Base-by-base conservation (phyloP, 2,797 vertebrate species). In the Typhlichthys subterraneus region DNA sequence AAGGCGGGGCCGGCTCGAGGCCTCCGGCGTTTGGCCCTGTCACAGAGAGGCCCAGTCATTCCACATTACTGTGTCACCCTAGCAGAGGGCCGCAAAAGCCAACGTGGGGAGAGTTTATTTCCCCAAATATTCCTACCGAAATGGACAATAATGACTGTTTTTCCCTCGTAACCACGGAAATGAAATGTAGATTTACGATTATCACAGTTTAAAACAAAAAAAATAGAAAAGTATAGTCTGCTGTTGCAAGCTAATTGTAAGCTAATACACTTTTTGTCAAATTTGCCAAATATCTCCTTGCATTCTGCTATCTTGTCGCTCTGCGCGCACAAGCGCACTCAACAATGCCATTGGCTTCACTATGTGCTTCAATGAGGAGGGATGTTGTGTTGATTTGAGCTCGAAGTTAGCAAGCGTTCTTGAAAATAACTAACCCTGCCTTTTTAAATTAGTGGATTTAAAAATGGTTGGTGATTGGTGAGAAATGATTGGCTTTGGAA, bases 1-100 rank as follows among this genome's bases (percentile, higher is more conserved):
- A 80, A 76, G 64, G 68, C 49, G 33, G 72, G 75, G 84, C 83
- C 7, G 33, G 81, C 88, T 89, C 85, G 85, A 84, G 81, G 74
- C 75, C 55, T 19, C 72, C 45, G 68, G 80, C 75, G 54, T 84
- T 81, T 86, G 83, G 89, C 85, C 79, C 65, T 47, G 75, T 74
- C 69, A 81, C 85, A 84, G 84, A 90, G 75, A 75, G 65, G 52
- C 75, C 65, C 53, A 70, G 82, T 74, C 68, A 80, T 73, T 81
- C 73, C 55, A 61, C 72, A 66, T 75, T 78, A 82, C 54, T 46
- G 67, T 69, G 47, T 33, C 13, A 56, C 29, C 1, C 53, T 79
- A 80, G 76, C 79, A 79, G 75, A 65, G 78, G 65, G 67, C 70
- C 66, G 55, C 63, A 75, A 64, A 58, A 62, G 56, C 48, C 64